Base-by-base conservation (phyloP, 1,140 invertebrate genomes). In the Ips nitidus region DNA sequence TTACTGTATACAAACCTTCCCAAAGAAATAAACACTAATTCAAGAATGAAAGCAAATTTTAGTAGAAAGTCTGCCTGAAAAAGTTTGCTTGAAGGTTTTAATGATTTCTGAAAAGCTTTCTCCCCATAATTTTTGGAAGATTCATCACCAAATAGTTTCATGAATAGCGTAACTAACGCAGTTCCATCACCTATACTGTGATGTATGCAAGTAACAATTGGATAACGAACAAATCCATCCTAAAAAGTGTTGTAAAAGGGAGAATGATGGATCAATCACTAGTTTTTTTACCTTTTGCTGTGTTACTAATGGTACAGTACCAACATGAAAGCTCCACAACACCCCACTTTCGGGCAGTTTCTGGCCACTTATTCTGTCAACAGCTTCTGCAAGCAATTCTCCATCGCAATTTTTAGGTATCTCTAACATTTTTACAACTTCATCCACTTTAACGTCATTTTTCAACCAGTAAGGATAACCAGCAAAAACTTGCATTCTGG, bases 141-240 rank as follows among this genome's bases (percentile, higher is more conserved):
- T n/a, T n/a, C n/a, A n/a, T n/a, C n/a, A n/a, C 52, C 52, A 1
- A 55, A 55, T 1, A 55, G 8, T 55, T 55, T 7, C 8, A 55
- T 5, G 8, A 55, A 55, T 5, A 55, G 52, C 7, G 52, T 38
- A 7, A 55, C 6, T 4, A 55, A 38, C 8, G 52, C 8, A 37
- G 36, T 4, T 5, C n/a, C 52, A 55, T 55, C 52, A 7, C 1
- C 52, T 55, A 55, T 1, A 36, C 52, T 36, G 52, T 55, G 52
- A 55, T 55, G 52, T 22, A 4, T 5, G 5, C 52, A 5, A 38
- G 37, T 1, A 37, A 55, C 36, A 1, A 55, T 55, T 2, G 36
- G 8, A 37, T 55, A 55, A 36, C 52, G 52, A 55, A n/a, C 5
- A 55, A 55, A 4, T 36, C 4, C 52, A 38, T 55, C 52, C 52